Percentiles rank a stretch among this genome's conserved stretches.
Conservation (phyloP, 2,888 invertebrate species). For the Aphrophora alni region DNA sequence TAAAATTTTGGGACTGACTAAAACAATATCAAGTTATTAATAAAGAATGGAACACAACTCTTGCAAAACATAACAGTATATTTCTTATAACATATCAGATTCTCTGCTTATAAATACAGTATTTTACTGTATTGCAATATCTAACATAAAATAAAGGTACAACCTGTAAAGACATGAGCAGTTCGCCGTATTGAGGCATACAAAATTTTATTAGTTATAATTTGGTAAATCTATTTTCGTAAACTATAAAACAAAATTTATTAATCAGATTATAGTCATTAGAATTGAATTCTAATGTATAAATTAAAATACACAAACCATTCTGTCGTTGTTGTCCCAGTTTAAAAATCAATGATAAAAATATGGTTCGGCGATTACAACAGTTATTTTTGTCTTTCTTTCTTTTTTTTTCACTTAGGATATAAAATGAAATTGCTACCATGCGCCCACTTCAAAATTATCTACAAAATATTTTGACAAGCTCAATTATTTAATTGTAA, state of each 20-base stretch:
- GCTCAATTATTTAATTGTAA: too few species aligned
- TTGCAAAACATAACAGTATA: constrained; percentile 38
- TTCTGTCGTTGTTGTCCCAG: too few species aligned
- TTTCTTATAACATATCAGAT: constrained; percentile 34
- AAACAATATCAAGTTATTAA: background rate
- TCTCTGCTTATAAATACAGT: constrained; percentile 16
- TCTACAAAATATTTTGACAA: background rate
- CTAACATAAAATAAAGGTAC: background rate
- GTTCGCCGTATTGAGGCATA: constrained; percentile 13
- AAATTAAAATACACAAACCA: too few species aligned
- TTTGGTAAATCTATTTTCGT: too few species aligned
- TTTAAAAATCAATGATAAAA: too few species aligned
- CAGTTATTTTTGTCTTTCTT: background rate
- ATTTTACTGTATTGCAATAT: background rate
- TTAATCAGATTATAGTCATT: background rate
- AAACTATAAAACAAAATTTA: too few species aligned
- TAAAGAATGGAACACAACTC: background rate
- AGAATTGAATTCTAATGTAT: too few species aligned
- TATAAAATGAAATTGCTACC: background rate
- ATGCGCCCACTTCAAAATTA: background rate
- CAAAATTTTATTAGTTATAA: background rate
- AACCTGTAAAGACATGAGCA: constrained; percentile 31
- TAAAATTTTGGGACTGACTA: constrained; percentile 7
- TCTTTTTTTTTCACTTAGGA: background rate
- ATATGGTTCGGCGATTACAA: background rate